Percentiles rank a stretch among this genome's conserved stretches.
Conservation (phyloP, 1,140 invertebrate genomes). For the Papilio dardanus region DNA sequence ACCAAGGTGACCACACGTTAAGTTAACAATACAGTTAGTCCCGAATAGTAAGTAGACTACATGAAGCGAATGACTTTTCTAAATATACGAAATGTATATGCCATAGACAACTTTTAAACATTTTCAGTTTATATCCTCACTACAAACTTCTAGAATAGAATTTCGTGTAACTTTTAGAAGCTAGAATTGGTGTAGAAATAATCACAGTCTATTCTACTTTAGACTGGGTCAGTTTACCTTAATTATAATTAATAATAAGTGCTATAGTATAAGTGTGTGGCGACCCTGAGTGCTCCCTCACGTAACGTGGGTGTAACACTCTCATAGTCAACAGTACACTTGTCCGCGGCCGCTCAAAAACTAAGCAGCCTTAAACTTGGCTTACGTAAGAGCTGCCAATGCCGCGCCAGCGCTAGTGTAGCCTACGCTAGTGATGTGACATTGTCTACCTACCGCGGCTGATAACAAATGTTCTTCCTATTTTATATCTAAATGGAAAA, state of each 20-base stretch:
- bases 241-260: background rate
- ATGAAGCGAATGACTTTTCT: background rate
- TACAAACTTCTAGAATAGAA: no score
- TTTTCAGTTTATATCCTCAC: no score
- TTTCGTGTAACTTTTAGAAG: no score
- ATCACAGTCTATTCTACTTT: no score
- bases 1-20: constrained; percentile 16
- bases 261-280: background rate
- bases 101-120: no score
- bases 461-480: constrained; percentile 31
- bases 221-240: background rate
- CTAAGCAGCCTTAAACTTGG: constrained; percentile 62
- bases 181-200: no score
- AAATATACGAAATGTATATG: no score
- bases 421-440: constrained; percentile 49
- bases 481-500: constrained; percentile 25
- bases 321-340: constrained; percentile 39
- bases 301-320: constrained; percentile 43
- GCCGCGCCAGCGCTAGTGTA: constrained; percentile 31
- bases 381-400: constrained; percentile 54
- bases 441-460: constrained; percentile 1
- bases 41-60: background rate
- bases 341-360: constrained; percentile 40
- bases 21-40: background rate
- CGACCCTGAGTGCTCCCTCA: constrained; percentile 31